A percentile compares a stretch with the other conserved stretches of the same genome.
Evolutionary conservation across 1,140 invertebrate species (phyloP).

Genomic region (Scaptomyza hsui): DNA sequence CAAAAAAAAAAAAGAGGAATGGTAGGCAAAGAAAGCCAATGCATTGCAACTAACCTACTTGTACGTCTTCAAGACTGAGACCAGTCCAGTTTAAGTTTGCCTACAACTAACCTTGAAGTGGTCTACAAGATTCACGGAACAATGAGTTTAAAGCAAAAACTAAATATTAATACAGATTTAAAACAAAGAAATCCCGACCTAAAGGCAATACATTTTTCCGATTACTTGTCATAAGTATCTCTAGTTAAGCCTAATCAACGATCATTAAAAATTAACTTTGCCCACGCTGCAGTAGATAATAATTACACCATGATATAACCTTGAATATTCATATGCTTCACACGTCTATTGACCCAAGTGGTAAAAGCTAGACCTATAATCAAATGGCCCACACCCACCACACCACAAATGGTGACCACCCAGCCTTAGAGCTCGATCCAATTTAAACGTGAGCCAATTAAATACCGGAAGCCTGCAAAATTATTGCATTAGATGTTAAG

Average conservation of each 20-base stretch:
- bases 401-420: conserved; percentile 52
- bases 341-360: conserved; percentile 49
- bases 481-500: conserved; percentile 76
- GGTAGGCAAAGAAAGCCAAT: conserved; percentile 59
- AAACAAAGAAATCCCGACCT: too few relatives aligned
- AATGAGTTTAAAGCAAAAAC: neutral
- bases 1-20: conserved; percentile 28
- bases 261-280: neutral
- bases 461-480: conserved; percentile 74
- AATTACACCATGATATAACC: conserved; percentile 21
- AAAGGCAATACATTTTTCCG: too few relatives aligned
- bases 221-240: neutral
- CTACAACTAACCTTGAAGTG: conserved; percentile 6
- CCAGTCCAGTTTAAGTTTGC: neutral
- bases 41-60: conserved; percentile 60
- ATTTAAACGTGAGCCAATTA: conserved; percentile 61
- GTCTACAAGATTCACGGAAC: neutral
- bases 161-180: too few relatives aligned
- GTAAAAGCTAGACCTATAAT: conserved; percentile 51
- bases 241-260: neutral
- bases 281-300: conserved; percentile 7
- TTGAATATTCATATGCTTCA: conserved; percentile 41
- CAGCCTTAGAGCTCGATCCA: conserved; percentile 29
- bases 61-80: conserved; percentile 22
- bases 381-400: conserved; percentile 43